Conservation (phyloP, 2,888 invertebrate species). For the Saturnia japonica region DNA sequence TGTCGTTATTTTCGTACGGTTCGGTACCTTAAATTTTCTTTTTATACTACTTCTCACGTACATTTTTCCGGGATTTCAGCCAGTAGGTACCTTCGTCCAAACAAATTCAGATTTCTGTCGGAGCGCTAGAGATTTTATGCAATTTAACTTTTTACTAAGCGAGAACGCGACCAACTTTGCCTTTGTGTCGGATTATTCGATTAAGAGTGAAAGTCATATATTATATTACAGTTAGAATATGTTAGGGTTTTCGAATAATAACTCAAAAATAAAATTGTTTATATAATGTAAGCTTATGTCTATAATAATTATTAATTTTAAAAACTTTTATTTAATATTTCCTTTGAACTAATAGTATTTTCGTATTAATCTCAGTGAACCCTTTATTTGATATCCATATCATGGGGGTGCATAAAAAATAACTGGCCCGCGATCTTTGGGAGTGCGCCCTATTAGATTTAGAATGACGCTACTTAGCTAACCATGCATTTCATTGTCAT, state of each 20-base stretch:
- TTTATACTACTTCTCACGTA: background rate
- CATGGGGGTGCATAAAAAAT: too few relatives aligned
- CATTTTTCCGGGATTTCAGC: slow-evolving; percentile 18
- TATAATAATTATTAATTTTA: too few relatives aligned
- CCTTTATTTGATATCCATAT: too few relatives aligned
- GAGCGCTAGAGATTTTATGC: slow-evolving; percentile 44
- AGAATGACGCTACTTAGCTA: too few relatives aligned
- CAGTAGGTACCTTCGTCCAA: slow-evolving; percentile 28
- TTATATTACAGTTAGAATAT: background rate
- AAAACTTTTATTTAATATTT: too few relatives aligned
- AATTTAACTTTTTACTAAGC: slow-evolving; percentile 67
- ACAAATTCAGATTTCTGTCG: slow-evolving; percentile 43
- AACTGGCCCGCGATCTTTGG: too few relatives aligned
- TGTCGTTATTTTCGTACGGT: background rate
- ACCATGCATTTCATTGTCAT: too few relatives aligned
- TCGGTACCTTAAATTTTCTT: slow-evolving; percentile 11
- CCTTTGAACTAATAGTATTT: too few relatives aligned
- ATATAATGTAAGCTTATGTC: too few relatives aligned
- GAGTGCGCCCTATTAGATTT: too few relatives aligned
- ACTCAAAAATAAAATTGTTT: background rate
- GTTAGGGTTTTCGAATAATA: background rate
- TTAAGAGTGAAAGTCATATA: slow-evolving; percentile 39
- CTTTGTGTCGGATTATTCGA: slow-evolving; percentile 57
- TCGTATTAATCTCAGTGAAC: too few relatives aligned
- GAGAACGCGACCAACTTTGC: slow-evolving; percentile 48